A percentile compares a stretch with the other conserved stretches of the same genome.
phyloP scores from a whole-genome alignment of 2,113 vertebrate genomes.

The Coracopsis vasa region DNA sequence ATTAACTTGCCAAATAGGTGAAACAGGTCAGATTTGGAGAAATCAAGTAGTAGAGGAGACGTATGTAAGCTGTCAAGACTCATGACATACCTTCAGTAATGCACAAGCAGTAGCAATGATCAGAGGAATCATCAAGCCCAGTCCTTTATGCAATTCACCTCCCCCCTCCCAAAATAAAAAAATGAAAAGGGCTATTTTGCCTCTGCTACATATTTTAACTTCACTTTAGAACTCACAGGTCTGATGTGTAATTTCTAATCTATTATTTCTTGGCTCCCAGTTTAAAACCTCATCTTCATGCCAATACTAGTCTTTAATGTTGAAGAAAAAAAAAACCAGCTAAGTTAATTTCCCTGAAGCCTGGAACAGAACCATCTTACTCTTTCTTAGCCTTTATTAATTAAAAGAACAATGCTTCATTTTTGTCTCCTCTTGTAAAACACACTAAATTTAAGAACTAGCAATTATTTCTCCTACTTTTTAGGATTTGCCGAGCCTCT shows the following conservation, averaged over 20 bases:
- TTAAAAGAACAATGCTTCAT: background rate
- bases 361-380: background rate
- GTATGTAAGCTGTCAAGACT: background rate
- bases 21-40: background rate
- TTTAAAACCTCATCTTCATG: background rate
- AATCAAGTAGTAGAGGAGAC: background rate
- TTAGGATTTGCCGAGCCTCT: background rate
- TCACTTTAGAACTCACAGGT: background rate
- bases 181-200: background rate
- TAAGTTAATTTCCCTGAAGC: background rate
- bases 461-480: background rate
- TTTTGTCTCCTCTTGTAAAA: background rate
- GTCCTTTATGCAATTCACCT: background rate
- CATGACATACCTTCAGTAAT: background rate
- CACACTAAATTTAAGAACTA: background rate
- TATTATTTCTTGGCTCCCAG: background rate
- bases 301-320: background rate
- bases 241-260: background rate
- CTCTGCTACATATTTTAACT: background rate
- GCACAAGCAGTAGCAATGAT: background rate
- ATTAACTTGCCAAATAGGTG: background rate
- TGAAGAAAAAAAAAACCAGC: background rate
- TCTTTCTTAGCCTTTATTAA: background rate
- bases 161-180: background rate
- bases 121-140: background rate